Evolutionary conservation across 92 coral and sea anemone genomes (phyloP).

Genomic region (Palythoa caribaeorum): DNA sequence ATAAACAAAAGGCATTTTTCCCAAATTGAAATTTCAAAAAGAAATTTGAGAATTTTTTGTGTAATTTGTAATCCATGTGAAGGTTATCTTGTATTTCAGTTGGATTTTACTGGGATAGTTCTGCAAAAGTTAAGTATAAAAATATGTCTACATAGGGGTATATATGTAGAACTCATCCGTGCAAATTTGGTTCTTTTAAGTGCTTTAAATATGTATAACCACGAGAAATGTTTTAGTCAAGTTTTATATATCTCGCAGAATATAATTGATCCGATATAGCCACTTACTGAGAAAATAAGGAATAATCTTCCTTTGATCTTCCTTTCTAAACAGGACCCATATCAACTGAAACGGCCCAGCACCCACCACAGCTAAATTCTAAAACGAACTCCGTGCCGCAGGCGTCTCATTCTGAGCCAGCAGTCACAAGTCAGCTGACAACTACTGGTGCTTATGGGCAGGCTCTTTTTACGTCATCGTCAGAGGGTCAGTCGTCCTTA

Average conservation of each 20-base stretch:
- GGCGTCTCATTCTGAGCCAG: slow-evolving; percentile 48
- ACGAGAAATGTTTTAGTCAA: no score
- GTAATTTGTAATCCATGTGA: no score
- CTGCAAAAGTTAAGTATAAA: no score
- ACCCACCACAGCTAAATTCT: slow-evolving; percentile 20
- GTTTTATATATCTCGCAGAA: neutral
- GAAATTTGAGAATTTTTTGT: no score
- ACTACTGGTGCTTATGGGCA: slow-evolving; percentile 69
- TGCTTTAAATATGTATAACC: no score
- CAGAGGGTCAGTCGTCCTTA: slow-evolving; percentile 95
- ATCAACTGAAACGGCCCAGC: neutral
- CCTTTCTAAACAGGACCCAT: neutral
- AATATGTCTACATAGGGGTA: no score
- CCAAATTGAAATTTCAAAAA: no score
- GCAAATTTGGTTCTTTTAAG: no score
- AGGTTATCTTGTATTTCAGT: no score
- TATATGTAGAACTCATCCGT: no score
- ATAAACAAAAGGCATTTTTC: no score
- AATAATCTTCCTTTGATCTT: neutral
- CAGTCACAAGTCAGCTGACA: slow-evolving; percentile 62
- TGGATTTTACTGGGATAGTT: no score
- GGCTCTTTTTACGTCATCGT: slow-evolving; percentile 87
- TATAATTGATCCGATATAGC: neutral
- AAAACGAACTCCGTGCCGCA: slow-evolving; percentile 37
- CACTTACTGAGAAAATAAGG: neutral